Conservation (phyloP, 2,888 invertebrate genomes). For the Hybos culiciformis region DNA sequence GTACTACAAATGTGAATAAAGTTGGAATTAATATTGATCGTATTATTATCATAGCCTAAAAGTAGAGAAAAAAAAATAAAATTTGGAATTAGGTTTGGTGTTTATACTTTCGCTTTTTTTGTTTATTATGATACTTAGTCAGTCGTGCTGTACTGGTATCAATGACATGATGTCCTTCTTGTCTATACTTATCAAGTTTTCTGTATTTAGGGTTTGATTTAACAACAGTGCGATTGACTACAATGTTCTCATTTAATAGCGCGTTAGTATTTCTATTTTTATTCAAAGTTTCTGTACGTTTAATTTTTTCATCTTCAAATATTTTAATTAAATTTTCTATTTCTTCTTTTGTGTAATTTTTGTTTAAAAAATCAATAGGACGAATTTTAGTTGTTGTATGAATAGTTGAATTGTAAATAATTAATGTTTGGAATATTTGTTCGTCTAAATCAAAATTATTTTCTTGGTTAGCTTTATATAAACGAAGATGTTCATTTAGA, state of each 20-base stretch:
- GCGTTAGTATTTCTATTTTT: background rate
- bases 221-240: background rate
- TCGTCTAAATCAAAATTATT: slow-evolving; percentile 1
- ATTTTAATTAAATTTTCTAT: background rate
- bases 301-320: slow-evolving; percentile 1
- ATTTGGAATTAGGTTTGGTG: too few species aligned
- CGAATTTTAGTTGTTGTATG: background rate
- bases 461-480: slow-evolving; percentile 3
- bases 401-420: slow-evolving; percentile 1
- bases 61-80: too few species aligned
- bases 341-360: background rate
- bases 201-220: too few species aligned
- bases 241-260: background rate
- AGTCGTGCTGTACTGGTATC: too few species aligned
- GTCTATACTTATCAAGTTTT: too few species aligned
- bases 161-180: too few species aligned
- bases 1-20: too few species aligned
- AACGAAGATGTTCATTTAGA: slow-evolving; percentile 10
- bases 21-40: too few species aligned
- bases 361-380: slow-evolving; percentile 1
- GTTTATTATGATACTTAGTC: too few species aligned
- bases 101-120: too few species aligned
- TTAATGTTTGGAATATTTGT: background rate
- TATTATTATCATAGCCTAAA: too few species aligned
- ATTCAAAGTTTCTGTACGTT: background rate